Conservation (phyloP, 2,113 vertebrate genomes). For the Spheniscus mendiculus region DNA sequence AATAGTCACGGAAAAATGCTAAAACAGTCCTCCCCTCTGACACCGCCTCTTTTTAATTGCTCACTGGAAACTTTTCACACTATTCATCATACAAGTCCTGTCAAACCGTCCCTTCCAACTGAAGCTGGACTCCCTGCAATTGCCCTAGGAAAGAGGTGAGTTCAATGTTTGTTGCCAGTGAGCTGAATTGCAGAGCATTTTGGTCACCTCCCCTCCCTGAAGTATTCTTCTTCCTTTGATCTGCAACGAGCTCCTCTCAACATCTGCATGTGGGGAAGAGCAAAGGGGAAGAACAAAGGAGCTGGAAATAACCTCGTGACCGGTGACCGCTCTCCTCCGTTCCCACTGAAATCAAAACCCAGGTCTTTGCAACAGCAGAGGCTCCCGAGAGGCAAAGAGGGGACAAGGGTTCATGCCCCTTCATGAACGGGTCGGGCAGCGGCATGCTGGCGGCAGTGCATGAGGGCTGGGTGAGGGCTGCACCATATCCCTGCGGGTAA, state of each 20-base stretch:
- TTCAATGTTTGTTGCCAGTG: background rate
- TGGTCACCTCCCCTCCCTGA: background rate
- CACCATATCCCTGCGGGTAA: fast-evolving
- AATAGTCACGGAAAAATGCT: background rate
- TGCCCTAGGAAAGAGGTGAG: background rate
- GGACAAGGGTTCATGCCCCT: fast-evolving
- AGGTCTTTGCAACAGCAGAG: background rate
- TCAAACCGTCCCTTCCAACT: background rate
- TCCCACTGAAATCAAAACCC: background rate
- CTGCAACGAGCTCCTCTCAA: background rate
- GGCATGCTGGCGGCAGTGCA: background rate
- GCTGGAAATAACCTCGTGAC: background rate
- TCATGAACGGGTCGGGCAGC: fast-evolving
- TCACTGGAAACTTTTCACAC: background rate
- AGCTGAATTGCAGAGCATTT: background rate
- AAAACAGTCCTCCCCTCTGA: background rate
- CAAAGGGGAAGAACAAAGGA: background rate
- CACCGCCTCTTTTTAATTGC: background rate
- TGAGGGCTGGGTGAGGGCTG: background rate
- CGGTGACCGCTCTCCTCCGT: fast-evolving
- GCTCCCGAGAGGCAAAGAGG: background rate
- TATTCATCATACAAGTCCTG: background rate
- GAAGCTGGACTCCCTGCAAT: background rate
- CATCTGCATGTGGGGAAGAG: background rate
- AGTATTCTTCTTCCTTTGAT: background rate